Base-by-base conservation (phyloP, 2,113 vertebrate species). In the Oryzias celebensis region DNA sequence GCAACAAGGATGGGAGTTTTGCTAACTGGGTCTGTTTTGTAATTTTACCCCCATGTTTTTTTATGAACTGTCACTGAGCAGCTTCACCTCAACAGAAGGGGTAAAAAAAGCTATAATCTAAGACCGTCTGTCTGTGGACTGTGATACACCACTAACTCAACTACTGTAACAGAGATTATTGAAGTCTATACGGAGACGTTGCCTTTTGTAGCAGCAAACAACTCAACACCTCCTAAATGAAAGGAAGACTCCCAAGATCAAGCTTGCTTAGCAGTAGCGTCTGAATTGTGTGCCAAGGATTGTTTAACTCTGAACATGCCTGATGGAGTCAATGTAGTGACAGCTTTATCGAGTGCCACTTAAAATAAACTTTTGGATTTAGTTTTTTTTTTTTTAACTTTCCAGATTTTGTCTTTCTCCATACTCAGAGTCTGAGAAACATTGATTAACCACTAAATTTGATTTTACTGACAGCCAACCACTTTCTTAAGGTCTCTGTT, bases 361-460 rank as follows among this genome's bases (percentile, higher is more conserved):
- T 14, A 43, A 28, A 73, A 65, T 68, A 61, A 77, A 76, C 52
- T 26, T 57, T 65, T 7, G 28, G 75, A 71, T 77, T 7, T 45
- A 17, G 1, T 1, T 6, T 31, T 36, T 41, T 48, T 46, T 22
- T 58, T 3, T 8, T 42, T 42, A 28, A 48, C 18, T 57, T 62
- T 65, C 66, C 75, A 52, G 56, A 36, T 36, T 36, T 36, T 36
- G 36, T 36, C 36, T 36, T 77, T 49, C 41, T 61, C 62, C 49
- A 58, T 18, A 52, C 46, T 42, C 46, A 49, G 44, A n/a, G 48
- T 69, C 56, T 72, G 49, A 69, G 44, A 53, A 64, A 62, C 55
- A 68, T 18, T 31, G 68, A 68, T 85, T 81, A 87, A 88, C 78
- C 81, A 86, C 83, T 84, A 60, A 66, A 71, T 62, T 45, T 84